These are phyloP conservation scores for Heterotis niloticus DNA, from an alignment of 2,113 vertebrate genomes.

Conservation along the genomic window DNA sequence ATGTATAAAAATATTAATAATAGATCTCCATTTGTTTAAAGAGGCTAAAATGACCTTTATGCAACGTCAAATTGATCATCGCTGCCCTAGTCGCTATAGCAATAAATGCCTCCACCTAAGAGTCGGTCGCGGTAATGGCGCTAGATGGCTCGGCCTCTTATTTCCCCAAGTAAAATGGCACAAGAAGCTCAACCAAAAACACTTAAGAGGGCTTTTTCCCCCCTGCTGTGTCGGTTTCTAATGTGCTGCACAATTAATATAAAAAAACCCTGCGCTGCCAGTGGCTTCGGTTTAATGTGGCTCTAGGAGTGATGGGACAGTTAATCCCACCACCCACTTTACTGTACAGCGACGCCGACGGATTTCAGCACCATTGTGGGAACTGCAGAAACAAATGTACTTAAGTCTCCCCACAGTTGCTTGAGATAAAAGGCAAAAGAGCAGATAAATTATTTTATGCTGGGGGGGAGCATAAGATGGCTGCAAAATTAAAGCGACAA, in stretches of 20 bases:
- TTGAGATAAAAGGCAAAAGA: too few relatives aligned
- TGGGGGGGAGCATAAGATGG: too few relatives aligned
- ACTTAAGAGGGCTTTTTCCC: too few relatives aligned
- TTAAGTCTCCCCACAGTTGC: too few relatives aligned
- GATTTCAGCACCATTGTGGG: not conserved
- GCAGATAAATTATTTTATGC: too few relatives aligned
- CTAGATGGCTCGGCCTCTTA: slow-evolving; percentile 11
- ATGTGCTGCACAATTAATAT: not conserved
- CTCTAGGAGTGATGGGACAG: not conserved
- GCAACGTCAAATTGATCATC: slow-evolving; percentile 52
- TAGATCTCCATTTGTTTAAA: slow-evolving; percentile 52
- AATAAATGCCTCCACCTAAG: slow-evolving; percentile 30
- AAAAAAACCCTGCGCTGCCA: not conserved
- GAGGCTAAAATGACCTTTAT: slow-evolving; percentile 60
- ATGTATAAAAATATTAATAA: slow-evolving; percentile 58
- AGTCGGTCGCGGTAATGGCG: not conserved
- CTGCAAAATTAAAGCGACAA: too few relatives aligned
- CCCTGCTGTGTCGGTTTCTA: not conserved
- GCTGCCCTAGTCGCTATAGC: slow-evolving; percentile 27
- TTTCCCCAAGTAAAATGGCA: slow-evolving; percentile 26
- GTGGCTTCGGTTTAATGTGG: not conserved
- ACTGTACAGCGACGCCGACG: not conserved
- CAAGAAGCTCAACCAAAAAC: not conserved
- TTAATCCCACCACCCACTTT: not conserved
- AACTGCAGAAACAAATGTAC: too few relatives aligned